Evolutionary conservation across 2,888 invertebrate genomes (phyloP), one percentile per base, ranked within the genome.

Genomic region (Eumerus sabulonum): DNA sequence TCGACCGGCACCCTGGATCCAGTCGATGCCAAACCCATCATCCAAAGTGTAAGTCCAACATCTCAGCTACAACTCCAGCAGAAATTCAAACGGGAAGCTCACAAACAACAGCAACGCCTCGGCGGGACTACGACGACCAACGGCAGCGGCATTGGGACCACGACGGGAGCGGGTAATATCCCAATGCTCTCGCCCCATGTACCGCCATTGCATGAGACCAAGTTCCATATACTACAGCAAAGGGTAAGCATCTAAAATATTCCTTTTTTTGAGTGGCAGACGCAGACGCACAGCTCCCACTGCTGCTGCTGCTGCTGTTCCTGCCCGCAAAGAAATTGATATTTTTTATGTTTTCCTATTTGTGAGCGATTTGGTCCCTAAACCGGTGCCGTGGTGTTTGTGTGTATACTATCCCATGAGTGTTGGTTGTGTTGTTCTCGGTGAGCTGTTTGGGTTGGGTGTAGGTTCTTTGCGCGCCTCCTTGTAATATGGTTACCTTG

Each of bases 31-130:
- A 93, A 91, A 87, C 90, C 91, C 87, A 91, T 91, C 84, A 91
- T 89, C 76, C 94, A 94, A 91, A 93, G 95, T 94, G 96, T 96
- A 94, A 95, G 95, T 94, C 85, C 91, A 90, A 83, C 76, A 67
- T 64, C 66, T 70, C 72, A 62, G 57, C 71, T 56, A 64, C 67
- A 53, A 51, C 71, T 56, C 56, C 67, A 53, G 3, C 59, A 53
- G 42, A 73, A 70, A 44, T 38, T 68, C 83, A 56, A 67, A 35
- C 36, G 27, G 53, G 71, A 64, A 40, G 2, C 1, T 13, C 72
- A 68, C 16, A 54, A 53, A 76, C 51, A 83, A 76, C 83, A 68
- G 12, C 62, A 59, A 82, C 83, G 62, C 53, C 67, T 66, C 47
- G 64, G 64, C 40, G 27, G 27, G 7, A 7, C 27, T 4, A 38